Evolutionary conservation across 2,888 invertebrate species (phyloP), one percentile per base, ranked within the genome.

Genomic region (Tyria jacobaeae): DNA sequence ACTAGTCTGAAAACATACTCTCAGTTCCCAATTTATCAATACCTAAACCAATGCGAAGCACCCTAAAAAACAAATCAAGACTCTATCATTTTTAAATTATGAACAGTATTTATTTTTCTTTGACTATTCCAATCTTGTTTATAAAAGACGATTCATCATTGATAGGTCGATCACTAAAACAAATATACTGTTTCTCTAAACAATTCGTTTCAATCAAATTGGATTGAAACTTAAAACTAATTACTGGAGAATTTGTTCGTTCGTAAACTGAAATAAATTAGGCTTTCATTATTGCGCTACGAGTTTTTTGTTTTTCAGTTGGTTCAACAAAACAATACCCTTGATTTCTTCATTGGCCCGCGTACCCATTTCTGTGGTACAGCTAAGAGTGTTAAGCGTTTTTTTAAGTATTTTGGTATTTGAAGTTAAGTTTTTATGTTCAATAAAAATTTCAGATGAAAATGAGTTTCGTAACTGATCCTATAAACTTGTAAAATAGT

Each of bases 291-390:
- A 69, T 64, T 64, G 62, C 61, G 64, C 35, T 61, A 44, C 52
- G 31, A 17, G 57, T 51, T 31, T 62, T 66, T 53, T 62, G 63
- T 69, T 61, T 63, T 64, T 74, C 64, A 66, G 56, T 27, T 53
- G 50, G 48, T 63, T 57, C 51, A 44, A 51, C 27, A 52, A 62
- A 63, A 73, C 67, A 73, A 73, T 51, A 57, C 65, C 65, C 56
- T 60, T 71, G 71, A 74, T 75, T 76, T 68, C 74, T 74, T 76
- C 62, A 74, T 76, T 73, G 71, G 60, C 61, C 17, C 53, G 59
- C 61, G 62, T 71, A 57, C 65, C 61, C 31, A 57, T 39, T 55
- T 34, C n/a, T 60, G 49, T 63, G 58, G 55, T 12, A 10, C 35
- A 47, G 52, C 24, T 17, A 1, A 27, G n/a, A 62, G 25, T 41